A percentile compares a stretch with the other conserved stretches of the same genome.
These are phyloP conservation scores for Hyaena hyaena DNA, from an alignment of 2,113 vertebrate species.

Conservation along the genomic window DNA sequence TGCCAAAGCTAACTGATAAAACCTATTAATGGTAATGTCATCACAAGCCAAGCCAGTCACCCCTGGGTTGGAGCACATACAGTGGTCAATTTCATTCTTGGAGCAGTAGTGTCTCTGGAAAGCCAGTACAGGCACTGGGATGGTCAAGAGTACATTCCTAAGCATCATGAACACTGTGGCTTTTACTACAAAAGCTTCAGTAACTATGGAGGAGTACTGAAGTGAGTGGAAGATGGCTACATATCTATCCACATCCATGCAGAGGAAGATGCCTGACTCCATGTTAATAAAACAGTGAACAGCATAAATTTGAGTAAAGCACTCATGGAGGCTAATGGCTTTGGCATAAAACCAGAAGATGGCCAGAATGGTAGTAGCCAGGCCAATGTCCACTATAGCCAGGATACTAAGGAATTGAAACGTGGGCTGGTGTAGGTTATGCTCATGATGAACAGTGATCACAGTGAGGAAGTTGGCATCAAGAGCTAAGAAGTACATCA, in stretches of 20 bases:
- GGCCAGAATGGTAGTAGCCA: slow-evolving; percentile 59
- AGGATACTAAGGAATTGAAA: slow-evolving; percentile 69
- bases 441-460: slow-evolving; percentile 47
- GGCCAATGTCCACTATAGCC: background rate
- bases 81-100: slow-evolving; percentile 65
- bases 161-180: slow-evolving; percentile 10
- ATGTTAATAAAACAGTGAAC: background rate
- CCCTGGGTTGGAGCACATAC: slow-evolving; percentile 75
- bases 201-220: slow-evolving; percentile 65
- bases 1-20: slow-evolving; percentile 64
- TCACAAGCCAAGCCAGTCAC: slow-evolving; percentile 74
- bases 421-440: slow-evolving; percentile 27
- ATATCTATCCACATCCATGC: slow-evolving; percentile 79
- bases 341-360: slow-evolving; percentile 66
- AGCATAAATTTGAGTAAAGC: slow-evolving; percentile 79
- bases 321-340: background rate
- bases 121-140: slow-evolving; percentile 63
- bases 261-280: slow-evolving; percentile 76
- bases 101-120: slow-evolving; percentile 60
- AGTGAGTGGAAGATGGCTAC: slow-evolving; percentile 76
- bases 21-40: background rate
- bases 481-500: slow-evolving; percentile 53
- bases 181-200: fast-evolving
- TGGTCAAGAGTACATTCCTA: slow-evolving; percentile 45
- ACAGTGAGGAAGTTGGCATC: slow-evolving; percentile 38